phyloP scores from a whole-genome alignment of 2,888 invertebrate genomes.

The Brachyptera risi region DNA sequence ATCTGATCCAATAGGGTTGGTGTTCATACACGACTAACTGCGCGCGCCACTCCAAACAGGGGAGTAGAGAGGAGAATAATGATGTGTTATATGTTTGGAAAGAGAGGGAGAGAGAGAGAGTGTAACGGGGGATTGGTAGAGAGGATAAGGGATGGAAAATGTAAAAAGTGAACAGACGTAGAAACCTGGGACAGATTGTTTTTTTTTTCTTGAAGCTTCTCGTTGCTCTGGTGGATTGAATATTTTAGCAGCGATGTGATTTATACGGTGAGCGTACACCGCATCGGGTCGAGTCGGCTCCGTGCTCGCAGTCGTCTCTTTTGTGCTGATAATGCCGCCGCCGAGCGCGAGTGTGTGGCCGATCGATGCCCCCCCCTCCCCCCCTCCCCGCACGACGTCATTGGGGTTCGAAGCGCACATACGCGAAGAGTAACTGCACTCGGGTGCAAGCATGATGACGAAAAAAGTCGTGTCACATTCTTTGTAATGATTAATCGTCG shows the following conservation, averaged over 20 bases:
- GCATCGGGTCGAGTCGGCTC: not conserved
- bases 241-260: conserved; percentile 29
- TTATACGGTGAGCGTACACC: conserved; percentile 23
- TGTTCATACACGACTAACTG: not conserved
- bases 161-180: not conserved
- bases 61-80: conserved; percentile 19
- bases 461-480: too few relatives aligned
- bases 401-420: not conserved
- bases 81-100: conserved; percentile 11
- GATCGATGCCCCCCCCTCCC: conserved; percentile 2
- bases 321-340: not conserved
- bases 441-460: too few relatives aligned
- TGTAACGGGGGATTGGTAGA: not conserved
- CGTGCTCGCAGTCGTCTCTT: not conserved
- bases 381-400: not conserved
- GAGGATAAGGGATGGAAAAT: conserved; percentile 4
- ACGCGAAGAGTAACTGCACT: too few relatives aligned
- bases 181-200: conserved; percentile 27
- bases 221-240: conserved; percentile 28
- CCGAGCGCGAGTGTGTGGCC: not conserved
- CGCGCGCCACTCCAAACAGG: conserved; percentile 8
- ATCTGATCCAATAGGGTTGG: conserved; percentile 10
- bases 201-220: conserved; percentile 19
- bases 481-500: too few relatives aligned
- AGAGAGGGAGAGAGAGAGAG: conserved; percentile 15